Base-by-base conservation (phyloP, 2,113 vertebrate genomes). In the Blennius ocellaris region DNA sequence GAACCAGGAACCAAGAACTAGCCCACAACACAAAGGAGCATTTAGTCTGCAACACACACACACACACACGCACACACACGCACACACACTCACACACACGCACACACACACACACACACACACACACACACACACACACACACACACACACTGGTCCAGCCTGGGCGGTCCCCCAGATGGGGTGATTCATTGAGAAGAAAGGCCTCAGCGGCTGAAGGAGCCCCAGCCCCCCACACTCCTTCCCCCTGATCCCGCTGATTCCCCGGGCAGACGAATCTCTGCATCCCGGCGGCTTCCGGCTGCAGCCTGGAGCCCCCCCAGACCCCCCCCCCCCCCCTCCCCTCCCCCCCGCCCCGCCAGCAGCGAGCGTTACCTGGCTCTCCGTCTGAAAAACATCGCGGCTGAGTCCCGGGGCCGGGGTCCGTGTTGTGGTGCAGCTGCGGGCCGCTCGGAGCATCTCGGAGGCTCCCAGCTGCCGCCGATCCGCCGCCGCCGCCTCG, bases 381-480 rank as follows among this genome's bases (percentile, higher is more conserved):
- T 91, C 76, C 92, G 88, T 90, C 90, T 92, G 84, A 93, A 87
- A 71, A 91, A 85, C 93, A 94, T 30, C 21, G 21, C 94, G 30
- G 76, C 79, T 80, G 83, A 64, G 76, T 89, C 88, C 77, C 78
- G 76, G 82, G 91, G 54, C 21, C 21, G 21, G 21, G 21, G 21
- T 30, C 21, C 21, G 53, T 75, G 78, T 76, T 55, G 10, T 73
- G 37, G 52, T 82, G 80, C 82, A 63, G 86, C 79, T 78, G 78
- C 78, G 50, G 76, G 67, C 75, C 76, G 72, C 88, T 63, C 87
- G 72, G 88, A 73, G 92, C 93, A 94, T 94, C 91, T 91, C 93
- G 90, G 53, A 83, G 78, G 77, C 45, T 78, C 4, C 58, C 74
- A 11, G 73, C 83, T 62, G 82, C 80, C 68, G 69, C 71, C 40